Evolutionary conservation across 2,113 vertebrate species (phyloP).

Genomic region (Xiphorhynchus elegans): DNA sequence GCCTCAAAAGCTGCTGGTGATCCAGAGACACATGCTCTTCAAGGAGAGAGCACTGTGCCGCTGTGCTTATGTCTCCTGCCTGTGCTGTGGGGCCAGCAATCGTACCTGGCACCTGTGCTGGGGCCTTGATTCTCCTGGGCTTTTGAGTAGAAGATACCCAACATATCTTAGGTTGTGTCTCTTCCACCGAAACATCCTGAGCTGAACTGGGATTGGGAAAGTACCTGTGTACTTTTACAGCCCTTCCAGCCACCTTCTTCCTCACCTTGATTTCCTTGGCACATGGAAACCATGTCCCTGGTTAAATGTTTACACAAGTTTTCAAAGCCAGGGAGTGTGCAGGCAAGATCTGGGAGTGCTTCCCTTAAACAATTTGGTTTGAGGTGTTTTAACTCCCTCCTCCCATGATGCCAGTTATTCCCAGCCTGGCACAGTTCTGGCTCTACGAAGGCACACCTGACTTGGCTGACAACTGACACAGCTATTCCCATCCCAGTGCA

Average conservation of each 20-base stretch:
- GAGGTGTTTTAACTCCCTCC: background rate
- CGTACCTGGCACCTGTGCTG: accelerated
- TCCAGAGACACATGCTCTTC: accelerated
- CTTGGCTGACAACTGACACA: background rate
- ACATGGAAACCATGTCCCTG: background rate
- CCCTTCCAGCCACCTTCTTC: background rate
- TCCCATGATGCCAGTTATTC: background rate
- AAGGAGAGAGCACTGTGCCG: background rate
- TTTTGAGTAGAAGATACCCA: background rate
- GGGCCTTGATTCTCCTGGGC: background rate
- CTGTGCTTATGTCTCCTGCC: background rate
- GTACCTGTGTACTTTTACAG: background rate
- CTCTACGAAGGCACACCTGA: slow-evolving; percentile 2
- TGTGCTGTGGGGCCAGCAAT: background rate
- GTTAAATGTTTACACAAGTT: slow-evolving; percentile 30
- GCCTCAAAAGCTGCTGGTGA: background rate
- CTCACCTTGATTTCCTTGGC: slow-evolving; percentile 35
- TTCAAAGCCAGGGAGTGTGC: background rate
- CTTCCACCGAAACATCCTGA: background rate
- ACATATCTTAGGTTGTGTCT: background rate
- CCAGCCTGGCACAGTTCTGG: background rate
- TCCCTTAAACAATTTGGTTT: background rate
- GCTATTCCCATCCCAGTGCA: background rate
- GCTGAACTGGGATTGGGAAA: background rate
- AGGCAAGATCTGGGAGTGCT: background rate